Conservation (phyloP, 2,888 invertebrate genomes). For the Nemapogon koenigi region DNA sequence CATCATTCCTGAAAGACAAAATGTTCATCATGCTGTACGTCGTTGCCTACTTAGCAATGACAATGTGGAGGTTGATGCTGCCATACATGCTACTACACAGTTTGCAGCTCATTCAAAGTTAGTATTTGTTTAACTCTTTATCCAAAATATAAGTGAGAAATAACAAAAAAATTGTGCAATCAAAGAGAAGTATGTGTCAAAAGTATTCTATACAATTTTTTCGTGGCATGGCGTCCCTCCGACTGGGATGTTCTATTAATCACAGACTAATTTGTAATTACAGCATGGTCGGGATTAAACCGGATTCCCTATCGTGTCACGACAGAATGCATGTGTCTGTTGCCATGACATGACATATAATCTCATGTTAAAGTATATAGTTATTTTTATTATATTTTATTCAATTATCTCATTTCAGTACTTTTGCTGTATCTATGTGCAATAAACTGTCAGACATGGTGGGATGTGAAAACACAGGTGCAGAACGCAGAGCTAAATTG, state of each 20-base stretch:
- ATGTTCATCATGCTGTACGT: conserved; percentile 94
- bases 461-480: conserved; percentile 89
- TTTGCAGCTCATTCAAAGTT: conserved; percentile 95
- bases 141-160: too few species aligned
- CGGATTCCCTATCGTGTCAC: too few species aligned
- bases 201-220: too few species aligned
- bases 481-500: conserved; percentile 88
- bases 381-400: background rate
- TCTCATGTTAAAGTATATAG: background rate
- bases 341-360: background rate
- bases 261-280: too few species aligned
- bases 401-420: conserved; percentile 54
- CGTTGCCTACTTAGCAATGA: conserved; percentile 93
- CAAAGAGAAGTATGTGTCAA: too few species aligned
- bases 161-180: too few species aligned
- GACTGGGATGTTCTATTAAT: too few species aligned
- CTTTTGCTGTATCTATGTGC: conserved; percentile 96
- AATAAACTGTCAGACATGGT: conserved; percentile 96
- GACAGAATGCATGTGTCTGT: too few species aligned
- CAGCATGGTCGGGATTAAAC: too few species aligned
- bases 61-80: conserved; percentile 94
- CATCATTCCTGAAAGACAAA: conserved; percentile 92
- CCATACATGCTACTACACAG: conserved; percentile 92
- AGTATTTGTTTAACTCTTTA: too few species aligned
- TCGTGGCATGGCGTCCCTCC: too few species aligned